These are phyloP conservation scores for Malthinus flaveolus DNA, from an alignment of 2,888 invertebrate species.

Conservation along the genomic window DNA sequence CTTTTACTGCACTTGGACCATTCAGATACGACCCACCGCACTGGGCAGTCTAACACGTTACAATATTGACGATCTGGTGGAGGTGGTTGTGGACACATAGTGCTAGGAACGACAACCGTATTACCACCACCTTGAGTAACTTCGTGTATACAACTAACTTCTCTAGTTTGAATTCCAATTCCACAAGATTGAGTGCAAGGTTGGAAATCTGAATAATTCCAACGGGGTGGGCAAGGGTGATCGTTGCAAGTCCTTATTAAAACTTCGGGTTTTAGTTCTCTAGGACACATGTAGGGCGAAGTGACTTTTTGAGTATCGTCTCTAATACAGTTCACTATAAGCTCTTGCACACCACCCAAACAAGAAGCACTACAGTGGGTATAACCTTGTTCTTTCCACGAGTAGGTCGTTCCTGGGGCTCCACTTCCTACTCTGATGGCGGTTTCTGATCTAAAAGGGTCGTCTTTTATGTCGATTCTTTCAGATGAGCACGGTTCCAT, in stretches of 20 bases:
- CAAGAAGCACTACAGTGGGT: conserved; percentile 95
- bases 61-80: conserved; percentile 90
- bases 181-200: conserved; percentile 93
- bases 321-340: conserved; percentile 85
- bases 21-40: conserved; percentile 83
- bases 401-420: conserved; percentile 78
- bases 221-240: conserved; percentile 91
- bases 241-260: conserved; percentile 91
- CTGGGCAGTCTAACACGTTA: conserved; percentile 90
- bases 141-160: conserved; percentile 85
- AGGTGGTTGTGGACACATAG: conserved; percentile 89
- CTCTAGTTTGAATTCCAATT: conserved; percentile 88
- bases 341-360: conserved; percentile 84
- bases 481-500: conserved; percentile 73
- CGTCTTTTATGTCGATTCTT: conserved; percentile 59
- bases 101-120: conserved; percentile 89
- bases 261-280: conserved; percentile 85
- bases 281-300: conserved; percentile 84
- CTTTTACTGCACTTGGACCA: conserved; percentile 92
- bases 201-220: conserved; percentile 89
- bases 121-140: conserved; percentile 86
- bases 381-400: conserved; percentile 88
- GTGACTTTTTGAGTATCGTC: conserved; percentile 87
- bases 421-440: conserved; percentile 54
- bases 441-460: conserved; percentile 39